Evolutionary conservation across 2,888 invertebrate species (phyloP), one percentile per base, ranked within the genome.

Genomic region (Drosophila leonis): DNA sequence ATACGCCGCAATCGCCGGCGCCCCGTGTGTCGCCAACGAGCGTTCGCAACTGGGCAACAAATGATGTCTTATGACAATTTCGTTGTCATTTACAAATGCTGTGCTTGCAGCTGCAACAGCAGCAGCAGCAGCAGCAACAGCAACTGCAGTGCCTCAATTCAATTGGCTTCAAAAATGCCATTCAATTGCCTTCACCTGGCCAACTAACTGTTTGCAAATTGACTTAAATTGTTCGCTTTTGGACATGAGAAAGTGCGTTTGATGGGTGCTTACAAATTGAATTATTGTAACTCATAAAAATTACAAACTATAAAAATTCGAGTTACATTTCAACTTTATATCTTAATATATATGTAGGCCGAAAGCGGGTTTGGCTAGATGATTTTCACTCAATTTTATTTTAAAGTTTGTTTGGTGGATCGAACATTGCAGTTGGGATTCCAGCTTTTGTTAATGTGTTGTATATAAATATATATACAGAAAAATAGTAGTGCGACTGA

Each of bases 11-110:
- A 75, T 8, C 3, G 10, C 31, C 42, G 61, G 37, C 39, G 63
- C 29, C 27, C 27, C 42, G 33, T 18, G 18, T 12, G 13, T 6
- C 27, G 42, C 46, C 42, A 29, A 29, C 15, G 41, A 61, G 42
- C 35, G 51, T 15, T 37, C 37, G 6, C 68, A 74, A 75, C 60
- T 65, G 72, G 65, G 52, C 66, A 71, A 67, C 62, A 75, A 78
- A 74, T 72, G 66, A 82, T 73, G 69, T 8, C 75, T 75, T 66
- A 59, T 80, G 87, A 87, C 84, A 80, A 67, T 76, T 72, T 56
- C 41, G 69, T 75, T 84, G 82, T 64, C 73, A 57, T 70, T 74
- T 67, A 75, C 64, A 74, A 83, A 79, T 75, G 75, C 65, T 61
- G 27, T 59, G 24, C 60, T 56, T 41, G 65, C 35, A 35, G 39